These are phyloP conservation scores for Hemibagrus wyckioides DNA, from an alignment of 2,113 vertebrate genomes.

Conservation along the genomic window DNA sequence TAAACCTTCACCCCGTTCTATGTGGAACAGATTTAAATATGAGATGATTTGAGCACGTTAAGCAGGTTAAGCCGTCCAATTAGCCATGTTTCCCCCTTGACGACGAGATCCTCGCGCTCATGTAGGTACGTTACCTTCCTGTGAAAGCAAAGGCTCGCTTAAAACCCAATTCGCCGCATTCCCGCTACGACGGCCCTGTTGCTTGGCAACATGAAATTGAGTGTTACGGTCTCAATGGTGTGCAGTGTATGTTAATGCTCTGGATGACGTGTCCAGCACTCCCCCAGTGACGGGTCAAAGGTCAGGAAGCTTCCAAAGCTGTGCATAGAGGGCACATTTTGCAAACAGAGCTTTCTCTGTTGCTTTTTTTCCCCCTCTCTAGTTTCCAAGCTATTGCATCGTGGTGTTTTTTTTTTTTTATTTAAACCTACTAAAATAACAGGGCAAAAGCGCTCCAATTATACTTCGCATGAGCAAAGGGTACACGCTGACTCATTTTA, in stretches of 20 bases:
- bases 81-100: neutral
- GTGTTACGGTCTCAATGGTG: conserved; percentile 34
- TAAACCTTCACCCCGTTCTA: neutral
- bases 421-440: conserved; percentile 1
- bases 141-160: conserved; percentile 22
- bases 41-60: neutral
- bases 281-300: conserved; percentile 9
- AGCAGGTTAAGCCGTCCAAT: neutral
- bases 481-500: conserved; percentile 34
- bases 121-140: conserved; percentile 33
- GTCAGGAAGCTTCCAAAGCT: conserved; percentile 29
- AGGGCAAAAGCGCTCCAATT: conserved; percentile 8
- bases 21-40: neutral
- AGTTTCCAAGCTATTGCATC: conserved; percentile 21
- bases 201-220: conserved; percentile 55
- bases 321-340: conserved; percentile 28
- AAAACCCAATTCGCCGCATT: conserved; percentile 36
- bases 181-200: conserved; percentile 47
- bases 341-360: conserved; percentile 11
- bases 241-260: conserved; percentile 52
- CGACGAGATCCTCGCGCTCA: conserved; percentile 1
- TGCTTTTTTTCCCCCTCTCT: neutral
- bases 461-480: conserved; percentile 15
- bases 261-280: conserved; percentile 33
- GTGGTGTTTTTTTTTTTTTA: conserved; percentile 2